Percentiles rank a stretch among this genome's conserved stretches.
phyloP scores from a whole-genome alignment of 1,140 invertebrate species.

The Reticulitermes speratus region DNA sequence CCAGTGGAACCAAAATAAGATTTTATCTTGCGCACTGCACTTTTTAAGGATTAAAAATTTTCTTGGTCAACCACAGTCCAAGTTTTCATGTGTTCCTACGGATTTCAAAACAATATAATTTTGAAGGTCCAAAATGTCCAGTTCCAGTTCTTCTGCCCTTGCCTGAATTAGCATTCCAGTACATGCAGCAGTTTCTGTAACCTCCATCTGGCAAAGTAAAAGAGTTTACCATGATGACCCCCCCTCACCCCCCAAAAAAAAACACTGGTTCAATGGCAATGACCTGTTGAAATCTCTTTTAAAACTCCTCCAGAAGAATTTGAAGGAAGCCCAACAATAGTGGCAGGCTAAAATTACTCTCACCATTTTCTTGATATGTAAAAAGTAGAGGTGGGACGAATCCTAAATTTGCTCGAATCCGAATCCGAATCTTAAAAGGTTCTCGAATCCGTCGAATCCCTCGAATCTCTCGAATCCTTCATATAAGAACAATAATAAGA shows the following conservation, averaged over 20 bases:
- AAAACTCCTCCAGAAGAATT: not conserved
- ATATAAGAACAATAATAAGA: too few species aligned
- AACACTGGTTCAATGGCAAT: not conserved
- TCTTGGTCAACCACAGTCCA: not conserved
- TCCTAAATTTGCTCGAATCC: too few species aligned
- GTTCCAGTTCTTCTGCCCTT: conserved; percentile 15
- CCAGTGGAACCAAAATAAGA: conserved; percentile 4
- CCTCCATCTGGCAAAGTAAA: conserved; percentile 8
- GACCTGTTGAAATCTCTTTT: conserved; percentile 24
- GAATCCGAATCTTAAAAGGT: too few species aligned
- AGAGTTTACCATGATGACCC: too few species aligned
- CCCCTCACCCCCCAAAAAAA: too few species aligned
- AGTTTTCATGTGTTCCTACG: not conserved
- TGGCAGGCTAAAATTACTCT: not conserved
- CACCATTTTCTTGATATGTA: not conserved
- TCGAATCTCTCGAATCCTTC: too few species aligned
- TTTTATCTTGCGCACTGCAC: not conserved
- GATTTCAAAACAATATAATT: conserved; percentile 20
- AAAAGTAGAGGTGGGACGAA: too few species aligned
- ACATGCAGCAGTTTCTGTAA: not conserved
- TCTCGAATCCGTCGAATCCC: too few species aligned
- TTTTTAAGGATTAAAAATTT: not conserved
- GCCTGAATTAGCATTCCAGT: not conserved
- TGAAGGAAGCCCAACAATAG: not conserved
- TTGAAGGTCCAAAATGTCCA: not conserved